Base-by-base conservation (phyloP, 2,888 invertebrate species). In the Eledona agricola region DNA sequence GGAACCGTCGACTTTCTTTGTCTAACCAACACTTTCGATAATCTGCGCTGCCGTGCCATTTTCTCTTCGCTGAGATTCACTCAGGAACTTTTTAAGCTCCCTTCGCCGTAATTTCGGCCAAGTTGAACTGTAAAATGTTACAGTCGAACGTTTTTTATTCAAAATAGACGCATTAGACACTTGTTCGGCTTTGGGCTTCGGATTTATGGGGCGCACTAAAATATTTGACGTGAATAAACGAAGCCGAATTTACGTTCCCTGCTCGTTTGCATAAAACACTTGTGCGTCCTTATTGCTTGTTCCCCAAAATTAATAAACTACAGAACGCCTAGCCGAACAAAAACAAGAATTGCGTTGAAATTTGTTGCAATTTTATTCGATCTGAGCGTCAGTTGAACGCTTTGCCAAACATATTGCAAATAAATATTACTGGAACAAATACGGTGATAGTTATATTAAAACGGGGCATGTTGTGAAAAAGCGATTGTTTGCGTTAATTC, bases 1-100 rank as follows among this genome's bases (percentile, higher is more conserved):
- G 70, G 70, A 69, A 69, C 64, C 65, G 65, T 58, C 60, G 60
- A 55, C 63, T 58, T 62, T 68, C 69, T 71, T 70, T 69, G 69
- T 70, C 67, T 69, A 57, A 58, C 60, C 54, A 45, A 62, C 60
- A 53, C 56, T 58, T 59, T 58, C 62, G 52, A 60, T 60, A 62
- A 60, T 62, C 62, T 38, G 38, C n/a, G n/a, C n/a, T n/a, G n/a
- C n/a, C n/a, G n/a, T n/a, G n/a, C n/a, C n/a, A n/a, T n/a, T n/a
- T 29, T 23, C 26, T 34, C 19, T 45, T 16, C 13, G 6, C 51
- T 37, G 53, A 50, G 53, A 51, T 50, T 31, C 38, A 35, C 45
- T 40, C 50, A 29, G 20, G 31, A 55, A 55, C 51, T 51, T 56
- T 51, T 53, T 56, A 53, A 53, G 53, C 46, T 37, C 25, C 11